These are phyloP conservation scores for Danio choprae DNA, from an alignment of 2,797 vertebrate genomes.

Conservation along the genomic window DNA sequence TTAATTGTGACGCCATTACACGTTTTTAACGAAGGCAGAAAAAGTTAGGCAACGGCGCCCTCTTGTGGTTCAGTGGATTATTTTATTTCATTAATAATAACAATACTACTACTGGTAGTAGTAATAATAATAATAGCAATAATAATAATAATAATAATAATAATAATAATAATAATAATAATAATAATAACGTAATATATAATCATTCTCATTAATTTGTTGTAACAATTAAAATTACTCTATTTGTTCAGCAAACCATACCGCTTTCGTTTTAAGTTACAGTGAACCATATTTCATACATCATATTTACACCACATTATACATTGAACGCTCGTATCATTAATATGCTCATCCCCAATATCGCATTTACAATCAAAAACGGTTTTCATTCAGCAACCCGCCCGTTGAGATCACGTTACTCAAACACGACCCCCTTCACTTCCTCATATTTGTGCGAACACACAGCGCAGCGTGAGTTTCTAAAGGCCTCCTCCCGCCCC, in stretches of 20 bases:
- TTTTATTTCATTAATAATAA: neutral
- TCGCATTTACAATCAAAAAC: neutral
- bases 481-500: constrained; percentile 46
- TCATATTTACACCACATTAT: neutral
- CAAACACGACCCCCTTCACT: constrained; percentile 60
- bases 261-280: neutral
- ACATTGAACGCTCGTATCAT: neutral
- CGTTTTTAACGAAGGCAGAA: neutral
- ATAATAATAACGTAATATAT: neutral
- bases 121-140: neutral
- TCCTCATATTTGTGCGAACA: constrained; percentile 73
- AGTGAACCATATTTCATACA: too few relatives aligned
- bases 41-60: neutral
- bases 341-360: neutral
- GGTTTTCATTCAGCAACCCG: neutral
- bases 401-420: constrained; percentile 68
- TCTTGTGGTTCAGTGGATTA: neutral
- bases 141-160: neutral
- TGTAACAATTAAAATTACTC: neutral
- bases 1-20: too few relatives aligned
- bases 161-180: neutral
- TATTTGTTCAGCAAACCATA: neutral
- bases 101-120: too few relatives aligned
- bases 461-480: constrained; percentile 52
- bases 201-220: neutral